These are phyloP conservation scores for Rachycentron canadum DNA, from an alignment of 2,797 vertebrate genomes.

Conservation along the genomic window DNA sequence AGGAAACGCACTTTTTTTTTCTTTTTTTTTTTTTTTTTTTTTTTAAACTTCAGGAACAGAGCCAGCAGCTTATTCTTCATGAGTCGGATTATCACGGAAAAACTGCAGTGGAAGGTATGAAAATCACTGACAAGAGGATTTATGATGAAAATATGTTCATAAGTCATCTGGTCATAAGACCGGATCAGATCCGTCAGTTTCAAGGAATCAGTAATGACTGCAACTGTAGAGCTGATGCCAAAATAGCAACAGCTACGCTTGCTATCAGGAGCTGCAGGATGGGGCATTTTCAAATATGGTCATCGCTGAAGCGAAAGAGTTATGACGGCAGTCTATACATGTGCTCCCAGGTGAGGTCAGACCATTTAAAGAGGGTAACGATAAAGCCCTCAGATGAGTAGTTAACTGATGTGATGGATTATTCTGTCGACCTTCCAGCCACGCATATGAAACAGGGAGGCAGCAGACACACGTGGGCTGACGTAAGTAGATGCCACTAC, in stretches of 20 bases:
- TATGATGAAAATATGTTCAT: constrained; percentile 1
- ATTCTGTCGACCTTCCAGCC: constrained; percentile 19
- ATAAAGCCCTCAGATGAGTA: constrained; percentile 39
- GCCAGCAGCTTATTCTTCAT: constrained; percentile 38
- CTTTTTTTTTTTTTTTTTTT: constrained; percentile 13
- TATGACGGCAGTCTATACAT: not conserved
- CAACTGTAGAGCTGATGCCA: not conserved
- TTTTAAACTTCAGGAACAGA: constrained; percentile 44
- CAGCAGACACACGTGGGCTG: not conserved
- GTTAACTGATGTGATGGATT: constrained; percentile 45
- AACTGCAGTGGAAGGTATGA: constrained; percentile 9
- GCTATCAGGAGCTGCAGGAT: constrained; percentile 3
- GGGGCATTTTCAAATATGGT: constrained; percentile 27
- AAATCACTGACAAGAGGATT: constrained; percentile 35
- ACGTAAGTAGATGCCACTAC: not conserved
- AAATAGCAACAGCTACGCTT: constrained; percentile 24
- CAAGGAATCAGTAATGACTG: constrained; percentile 3
- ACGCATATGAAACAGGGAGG: constrained; percentile 17
- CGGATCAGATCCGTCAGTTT: constrained; percentile 17
- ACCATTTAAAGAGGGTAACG: constrained; percentile 32
- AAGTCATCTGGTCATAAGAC: constrained; percentile 5
- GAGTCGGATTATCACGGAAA: constrained; percentile 37
- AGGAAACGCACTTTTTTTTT: constrained; percentile 2
- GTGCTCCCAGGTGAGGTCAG: constrained; percentile 25
- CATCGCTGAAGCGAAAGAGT: constrained; percentile 24